phyloP scores from a whole-genome alignment of 2,797 vertebrate species.

The Fistularia tabacaria region DNA sequence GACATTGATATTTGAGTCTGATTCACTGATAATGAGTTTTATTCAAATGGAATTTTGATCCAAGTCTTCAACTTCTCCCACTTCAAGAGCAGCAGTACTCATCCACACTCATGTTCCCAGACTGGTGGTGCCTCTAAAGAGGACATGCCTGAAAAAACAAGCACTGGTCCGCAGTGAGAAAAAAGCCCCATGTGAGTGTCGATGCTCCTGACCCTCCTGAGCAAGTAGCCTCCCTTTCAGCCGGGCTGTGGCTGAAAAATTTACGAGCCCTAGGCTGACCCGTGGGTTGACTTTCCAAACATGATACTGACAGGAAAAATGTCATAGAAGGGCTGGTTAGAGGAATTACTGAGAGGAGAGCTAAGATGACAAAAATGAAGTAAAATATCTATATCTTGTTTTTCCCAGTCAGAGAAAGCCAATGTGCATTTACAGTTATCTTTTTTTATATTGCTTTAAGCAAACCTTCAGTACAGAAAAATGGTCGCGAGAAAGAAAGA shows the following conservation, averaged over 20 bases:
- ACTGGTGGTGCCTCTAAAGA: constrained; percentile 71
- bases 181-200: constrained; percentile 48
- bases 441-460: no score
- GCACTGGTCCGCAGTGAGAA: constrained; percentile 44
- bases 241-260: constrained; percentile 64
- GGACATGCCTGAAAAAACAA: constrained; percentile 88
- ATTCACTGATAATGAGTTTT: background rate
- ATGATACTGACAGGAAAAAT: constrained; percentile 62
- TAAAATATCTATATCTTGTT: background rate
- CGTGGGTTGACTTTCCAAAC: constrained; percentile 63
- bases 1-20: background rate
- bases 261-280: constrained; percentile 67
- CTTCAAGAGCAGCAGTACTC: constrained; percentile 21
- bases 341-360: constrained; percentile 19
- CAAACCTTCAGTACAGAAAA: no score
- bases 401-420: background rate
- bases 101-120: constrained; percentile 49
- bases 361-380: constrained; percentile 30
- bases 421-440: background rate
- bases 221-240: constrained; percentile 62
- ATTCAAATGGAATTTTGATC: constrained; percentile 4
- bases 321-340: constrained; percentile 37
- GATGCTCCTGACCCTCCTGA: constrained; percentile 56
- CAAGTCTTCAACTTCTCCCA: constrained; percentile 18
- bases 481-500: no score